Percentiles rank a stretch among this genome's conserved stretches.
Evolutionary conservation across 2,113 vertebrate species (phyloP).

Genomic region (Heterocephalus glaber): DNA sequence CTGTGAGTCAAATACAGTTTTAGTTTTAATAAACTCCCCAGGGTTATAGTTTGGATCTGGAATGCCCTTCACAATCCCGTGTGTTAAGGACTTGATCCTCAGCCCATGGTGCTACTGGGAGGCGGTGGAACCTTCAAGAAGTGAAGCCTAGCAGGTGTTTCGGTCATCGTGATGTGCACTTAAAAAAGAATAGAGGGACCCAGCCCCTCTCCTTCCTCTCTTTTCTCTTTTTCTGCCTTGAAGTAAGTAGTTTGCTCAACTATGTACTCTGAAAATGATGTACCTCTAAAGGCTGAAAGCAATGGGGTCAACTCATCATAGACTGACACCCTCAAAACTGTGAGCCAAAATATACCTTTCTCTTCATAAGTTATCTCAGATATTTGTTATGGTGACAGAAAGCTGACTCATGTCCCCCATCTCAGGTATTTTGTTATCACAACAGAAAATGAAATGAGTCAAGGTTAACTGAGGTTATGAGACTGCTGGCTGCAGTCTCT

Average conservation of each 20-base stretch:
- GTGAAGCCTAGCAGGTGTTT: no score
- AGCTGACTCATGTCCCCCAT: not conserved
- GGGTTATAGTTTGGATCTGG: not conserved
- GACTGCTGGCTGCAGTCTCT: not conserved
- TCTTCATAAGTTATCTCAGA: not conserved
- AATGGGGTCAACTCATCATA: not conserved
- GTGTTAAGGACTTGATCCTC: not conserved
- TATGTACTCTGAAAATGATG: not conserved
- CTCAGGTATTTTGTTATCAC: not conserved
- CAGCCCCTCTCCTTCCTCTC: not conserved
- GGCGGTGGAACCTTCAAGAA: not conserved
- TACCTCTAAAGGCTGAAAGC: not conserved
- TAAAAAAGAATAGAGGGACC: no score
- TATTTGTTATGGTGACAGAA: not conserved
- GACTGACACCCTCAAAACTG: not conserved
- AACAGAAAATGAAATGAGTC: not conserved
- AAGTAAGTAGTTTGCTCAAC: not conserved
- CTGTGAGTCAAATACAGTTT: not conserved
- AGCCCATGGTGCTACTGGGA: not conserved
- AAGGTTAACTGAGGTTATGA: not conserved
- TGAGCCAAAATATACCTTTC: not conserved
- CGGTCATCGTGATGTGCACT: not conserved
- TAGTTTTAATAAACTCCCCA: not conserved
- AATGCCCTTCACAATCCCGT: no score
- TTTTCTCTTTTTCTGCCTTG: not conserved